A percentile compares a stretch with the other conserved stretches of the same genome.
phyloP scores from a whole-genome alignment of 2,888 invertebrate genomes.

The Yponomeuta evonymella region DNA sequence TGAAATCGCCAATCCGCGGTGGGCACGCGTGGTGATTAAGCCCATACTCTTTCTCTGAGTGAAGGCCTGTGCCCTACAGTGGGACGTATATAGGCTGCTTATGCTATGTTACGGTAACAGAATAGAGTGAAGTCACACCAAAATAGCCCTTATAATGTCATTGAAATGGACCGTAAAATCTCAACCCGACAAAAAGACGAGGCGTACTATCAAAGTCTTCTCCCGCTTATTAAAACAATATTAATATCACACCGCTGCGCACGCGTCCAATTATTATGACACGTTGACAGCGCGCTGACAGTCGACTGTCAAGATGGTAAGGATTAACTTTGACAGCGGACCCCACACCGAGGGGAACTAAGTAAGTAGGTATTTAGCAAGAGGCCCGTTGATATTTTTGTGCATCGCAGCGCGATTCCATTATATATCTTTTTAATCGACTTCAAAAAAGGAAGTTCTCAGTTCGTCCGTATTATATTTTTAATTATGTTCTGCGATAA shows the following conservation, averaged over 20 bases:
- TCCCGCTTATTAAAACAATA: neutral
- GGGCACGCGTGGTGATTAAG: too few species aligned
- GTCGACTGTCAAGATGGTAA: constrained; percentile 39
- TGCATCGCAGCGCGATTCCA: neutral
- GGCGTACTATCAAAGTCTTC: neutral
- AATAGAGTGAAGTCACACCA: too few species aligned
- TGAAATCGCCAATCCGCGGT: too few species aligned
- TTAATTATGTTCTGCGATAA: too few species aligned
- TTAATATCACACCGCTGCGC: constrained; percentile 1
- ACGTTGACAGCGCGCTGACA: constrained; percentile 45
- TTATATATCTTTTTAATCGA: too few species aligned
- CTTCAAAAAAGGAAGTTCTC: too few species aligned
- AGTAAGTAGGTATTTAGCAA: neutral
- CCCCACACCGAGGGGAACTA: constrained; percentile 42
- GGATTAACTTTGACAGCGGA: constrained; percentile 48
- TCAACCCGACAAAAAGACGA: neutral
- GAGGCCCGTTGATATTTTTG: neutral
- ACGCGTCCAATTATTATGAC: constrained; percentile 46
- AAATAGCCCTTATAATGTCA: neutral
- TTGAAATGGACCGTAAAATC: neutral
- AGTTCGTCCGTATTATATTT: too few species aligned
- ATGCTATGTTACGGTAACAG: too few species aligned
- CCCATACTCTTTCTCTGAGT: too few species aligned
- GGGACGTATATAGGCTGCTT: too few species aligned
- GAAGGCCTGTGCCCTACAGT: too few species aligned